A percentile compares a stretch with the other conserved stretches of the same genome.
These are phyloP conservation scores for Candoia aspera DNA, from an alignment of 2,113 vertebrate genomes.

Conservation along the genomic window DNA sequence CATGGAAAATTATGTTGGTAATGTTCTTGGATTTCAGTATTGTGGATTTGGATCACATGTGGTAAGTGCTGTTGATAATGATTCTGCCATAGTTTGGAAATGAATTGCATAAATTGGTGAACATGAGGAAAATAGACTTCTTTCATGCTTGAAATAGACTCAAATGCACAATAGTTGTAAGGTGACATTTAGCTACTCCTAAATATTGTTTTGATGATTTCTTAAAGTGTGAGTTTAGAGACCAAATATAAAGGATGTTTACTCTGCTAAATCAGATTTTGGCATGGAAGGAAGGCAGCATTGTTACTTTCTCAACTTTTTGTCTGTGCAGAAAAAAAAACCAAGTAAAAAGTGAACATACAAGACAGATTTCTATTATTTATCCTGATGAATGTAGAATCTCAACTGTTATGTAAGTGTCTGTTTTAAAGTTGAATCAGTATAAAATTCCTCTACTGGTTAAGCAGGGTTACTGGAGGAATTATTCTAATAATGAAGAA, in stretches of 20 bases:
- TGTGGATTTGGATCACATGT: neutral
- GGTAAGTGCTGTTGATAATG: neutral
- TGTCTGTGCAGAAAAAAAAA: conserved; percentile 5
- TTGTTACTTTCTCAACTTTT: neutral
- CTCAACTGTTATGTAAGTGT: conserved; percentile 30
- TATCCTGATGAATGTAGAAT: conserved; percentile 22
- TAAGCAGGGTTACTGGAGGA: conserved; percentile 16
- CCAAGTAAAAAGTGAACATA: conserved; percentile 14
- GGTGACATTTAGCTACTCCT: neutral
- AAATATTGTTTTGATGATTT: neutral
- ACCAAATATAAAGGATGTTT: neutral
- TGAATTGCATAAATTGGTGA: conserved; percentile 9
- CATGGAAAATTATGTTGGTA: conserved; percentile 14
- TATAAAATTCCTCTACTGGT: conserved; percentile 31
- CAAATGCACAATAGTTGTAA: neutral
- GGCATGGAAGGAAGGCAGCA: neutral
- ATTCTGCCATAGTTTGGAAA: neutral
- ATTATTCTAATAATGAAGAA: conserved; percentile 73
- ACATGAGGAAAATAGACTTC: neutral
- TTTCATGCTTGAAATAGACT: neutral
- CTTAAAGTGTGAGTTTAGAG: neutral
- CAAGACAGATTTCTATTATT: neutral
- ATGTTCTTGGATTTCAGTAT: conserved; percentile 26
- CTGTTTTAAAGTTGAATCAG: conserved; percentile 49
- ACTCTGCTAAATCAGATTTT: neutral